Evolutionary conservation across 2,113 vertebrate species (phyloP).

Genomic region (Protobothrops flavoviridis): DNA sequence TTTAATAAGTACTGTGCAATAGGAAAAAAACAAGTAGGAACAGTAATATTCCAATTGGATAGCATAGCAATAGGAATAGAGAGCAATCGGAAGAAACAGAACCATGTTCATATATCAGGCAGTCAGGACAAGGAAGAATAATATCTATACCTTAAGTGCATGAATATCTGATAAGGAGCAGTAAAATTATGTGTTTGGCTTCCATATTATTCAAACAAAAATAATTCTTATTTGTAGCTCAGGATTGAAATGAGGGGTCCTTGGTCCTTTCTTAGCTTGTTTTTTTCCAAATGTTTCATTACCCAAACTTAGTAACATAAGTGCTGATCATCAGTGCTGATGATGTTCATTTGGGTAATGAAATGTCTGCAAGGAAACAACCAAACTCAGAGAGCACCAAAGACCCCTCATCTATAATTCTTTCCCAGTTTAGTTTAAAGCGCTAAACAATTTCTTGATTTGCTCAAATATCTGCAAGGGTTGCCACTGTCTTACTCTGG

Average conservation of each 20-base stretch:
- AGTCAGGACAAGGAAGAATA: neutral
- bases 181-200: neutral
- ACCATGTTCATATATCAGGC: neutral
- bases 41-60: neutral
- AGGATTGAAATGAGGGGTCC: too few relatives aligned
- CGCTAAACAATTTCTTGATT: constrained; percentile 34
- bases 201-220: neutral
- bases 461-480: constrained; percentile 44
- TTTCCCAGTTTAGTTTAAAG: constrained; percentile 12
- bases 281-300: too few relatives aligned
- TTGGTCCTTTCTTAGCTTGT: too few relatives aligned
- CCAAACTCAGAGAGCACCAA: too few relatives aligned
- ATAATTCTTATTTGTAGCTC: neutral
- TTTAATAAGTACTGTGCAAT: neutral
- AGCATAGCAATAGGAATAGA: neutral
- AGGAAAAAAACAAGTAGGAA: neutral
- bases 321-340: too few relatives aligned
- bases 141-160: neutral
- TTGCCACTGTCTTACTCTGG: constrained; percentile 52
- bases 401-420: neutral
- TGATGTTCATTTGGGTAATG: too few relatives aligned
- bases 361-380: too few relatives aligned
- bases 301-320: too few relatives aligned
- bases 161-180: neutral
- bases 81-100: neutral